These are phyloP conservation scores for Scortum barcoo DNA, from an alignment of 2,113 vertebrate genomes.

Conservation along the genomic window DNA sequence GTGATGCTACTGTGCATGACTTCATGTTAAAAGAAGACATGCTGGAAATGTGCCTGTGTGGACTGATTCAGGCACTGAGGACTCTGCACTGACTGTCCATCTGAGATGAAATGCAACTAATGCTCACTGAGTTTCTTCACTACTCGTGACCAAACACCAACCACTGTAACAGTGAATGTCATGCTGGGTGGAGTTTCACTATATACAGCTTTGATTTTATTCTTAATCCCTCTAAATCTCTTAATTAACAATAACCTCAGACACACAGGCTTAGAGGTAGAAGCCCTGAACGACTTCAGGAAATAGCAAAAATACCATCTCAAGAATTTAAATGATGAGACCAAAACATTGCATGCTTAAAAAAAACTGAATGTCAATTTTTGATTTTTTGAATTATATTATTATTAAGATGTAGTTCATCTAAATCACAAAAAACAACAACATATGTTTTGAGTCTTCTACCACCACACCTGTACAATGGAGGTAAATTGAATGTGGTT, in stretches of 20 bases:
- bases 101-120: constrained; percentile 1
- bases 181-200: neutral
- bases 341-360: neutral
- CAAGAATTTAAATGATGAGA: neutral
- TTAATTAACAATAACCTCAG: neutral
- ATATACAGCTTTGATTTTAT: neutral
- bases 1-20: neutral
- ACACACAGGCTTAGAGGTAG: too few relatives aligned
- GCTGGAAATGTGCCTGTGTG: neutral
- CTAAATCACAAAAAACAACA: neutral
- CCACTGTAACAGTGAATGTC: neutral
- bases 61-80: constrained; percentile 1
- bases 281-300: neutral
- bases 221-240: neutral
- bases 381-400: neutral
- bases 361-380: neutral
- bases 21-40: neutral
- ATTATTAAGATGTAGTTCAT: neutral
- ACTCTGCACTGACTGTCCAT: neutral
- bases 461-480: neutral
- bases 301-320: neutral
- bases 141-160: neutral
- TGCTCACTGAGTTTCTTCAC: neutral
- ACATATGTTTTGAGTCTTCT: neutral
- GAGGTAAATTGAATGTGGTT: neutral